Base-by-base conservation (phyloP, 2,888 invertebrate genomes). In the Melinaea menophilus region DNA sequence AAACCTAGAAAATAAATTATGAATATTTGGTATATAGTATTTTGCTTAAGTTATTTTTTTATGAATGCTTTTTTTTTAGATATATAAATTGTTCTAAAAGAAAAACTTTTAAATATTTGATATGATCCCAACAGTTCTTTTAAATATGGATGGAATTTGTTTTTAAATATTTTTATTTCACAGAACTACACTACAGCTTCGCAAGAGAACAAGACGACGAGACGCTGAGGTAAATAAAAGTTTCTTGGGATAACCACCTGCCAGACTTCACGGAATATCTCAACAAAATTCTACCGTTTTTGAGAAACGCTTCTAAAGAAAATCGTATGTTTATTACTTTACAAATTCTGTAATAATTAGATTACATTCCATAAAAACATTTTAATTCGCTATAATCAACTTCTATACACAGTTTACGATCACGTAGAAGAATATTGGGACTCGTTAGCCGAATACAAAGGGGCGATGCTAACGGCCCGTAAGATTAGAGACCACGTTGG, bases 381-480 rank as follows among this genome's bases (percentile, higher is more conserved):
- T 5, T 31, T 7, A 51, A 9, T 9, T 5, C 22, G 31, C 22
- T 51, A 3, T 51, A 2, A 11, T 46, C 31, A 9, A 31, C 31
- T 9, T 31, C 2, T 76, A 37, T 72, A 22, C 11, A 9, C 47
- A 90, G 91, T 80, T 64, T 84, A 82, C 70, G 82, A 81, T 59
- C 79, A 82, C 37, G 86, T 89, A 0, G 89, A 90, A 75, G 86
- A 85, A 46, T 93, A 93, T 74, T 93, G 93, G 93, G 92, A 92
- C 72, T 84, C 81, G 51, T 73, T 93, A 11, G 84, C 78, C 7
- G 92, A 93, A 68, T 91, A 90, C 69, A 88, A 90, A 74, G 89
- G 90, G 7, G 92, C 86, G 0, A 86, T 91, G 61, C 69, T 87
- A 12, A 88, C 90, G 69, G 91, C 91, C 0, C 80, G 22, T 79